Evolutionary conservation across 1,140 invertebrate species (phyloP), one percentile per base, ranked within the genome.

Genomic region (Halyomorpha halys): DNA sequence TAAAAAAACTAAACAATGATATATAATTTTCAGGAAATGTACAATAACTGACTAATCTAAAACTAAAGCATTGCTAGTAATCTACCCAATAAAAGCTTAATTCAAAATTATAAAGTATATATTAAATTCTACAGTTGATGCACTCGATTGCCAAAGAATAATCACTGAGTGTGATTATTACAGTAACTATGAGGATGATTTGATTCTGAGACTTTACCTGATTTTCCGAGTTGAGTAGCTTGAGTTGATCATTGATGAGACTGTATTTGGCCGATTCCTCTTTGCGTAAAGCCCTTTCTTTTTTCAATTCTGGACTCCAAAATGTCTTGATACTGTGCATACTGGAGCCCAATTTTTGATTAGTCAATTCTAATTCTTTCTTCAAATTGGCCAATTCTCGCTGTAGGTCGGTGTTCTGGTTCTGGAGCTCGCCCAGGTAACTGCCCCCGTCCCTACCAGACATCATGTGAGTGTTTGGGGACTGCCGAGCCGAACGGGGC

Each of bases 241-340:
- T 97, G 53, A 98, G 83, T 77, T 98, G 94, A 79, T 98, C 94
- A 74, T 94, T 96, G 76, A 98, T 91, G 70, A 97, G 83, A 73
- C 88, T 90, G 81, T 95, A 97, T 76, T 97, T 97, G 71, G 93
- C 91, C 72, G 91, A 94, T 78, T 99, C 97, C 76, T 99, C 97
- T 76, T 98, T 98, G 61, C 96, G 79, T 56, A 98, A 74, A 15
- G 94, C 91, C 65, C 96, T 78, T 77, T 98, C 96, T 79, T 97
- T 98, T 77, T 99, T 99, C 71, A 99, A 80, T 76, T 99, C 97
- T 0, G 97, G 97, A 75, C 93, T 97, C 97, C 97, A 99, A 78
- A 99, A 98, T 14, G 95, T 98, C 78, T 99, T 99, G 74, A 99
- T 98, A 76, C 91, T 95, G 77, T 98, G 95, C 95, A 98, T 98